A percentile compares a stretch with the other conserved stretches of the same genome.
These are phyloP conservation scores for Grantiella picta DNA, from an alignment of 2,113 vertebrate genomes.

Conservation along the genomic window DNA sequence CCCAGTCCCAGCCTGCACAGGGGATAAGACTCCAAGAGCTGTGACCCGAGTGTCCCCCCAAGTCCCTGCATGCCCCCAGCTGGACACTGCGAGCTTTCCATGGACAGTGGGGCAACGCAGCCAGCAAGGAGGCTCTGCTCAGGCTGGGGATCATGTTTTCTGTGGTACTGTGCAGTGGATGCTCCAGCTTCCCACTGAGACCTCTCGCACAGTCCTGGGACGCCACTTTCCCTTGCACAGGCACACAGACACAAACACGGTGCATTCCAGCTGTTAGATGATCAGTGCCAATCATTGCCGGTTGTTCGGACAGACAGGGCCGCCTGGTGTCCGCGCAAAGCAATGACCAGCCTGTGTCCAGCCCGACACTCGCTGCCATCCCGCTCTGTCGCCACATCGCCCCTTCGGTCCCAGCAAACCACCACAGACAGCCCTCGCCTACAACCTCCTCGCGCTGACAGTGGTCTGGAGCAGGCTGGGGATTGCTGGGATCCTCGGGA, in stretches of 20 bases:
- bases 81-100: neutral
- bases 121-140: neutral
- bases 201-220: neutral
- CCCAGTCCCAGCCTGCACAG: rapidly evolving
- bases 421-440: rapidly evolving
- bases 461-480: neutral
- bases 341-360: neutral
- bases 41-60: neutral
- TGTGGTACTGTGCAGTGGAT: neutral
- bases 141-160: rapidly evolving
- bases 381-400: rapidly evolving
- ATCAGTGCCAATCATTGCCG: neutral
- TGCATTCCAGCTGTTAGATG: neutral
- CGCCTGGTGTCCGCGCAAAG: neutral
- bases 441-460: rapidly evolving
- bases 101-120: neutral
- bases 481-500: neutral
- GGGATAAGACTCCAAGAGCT: neutral
- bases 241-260: rapidly evolving
- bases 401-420: neutral
- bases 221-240: neutral
- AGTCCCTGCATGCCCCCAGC: neutral
- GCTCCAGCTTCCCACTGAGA: neutral
- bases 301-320: neutral
- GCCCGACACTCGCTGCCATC: rapidly evolving